phyloP scores from a whole-genome alignment of 2,888 invertebrate species.

The Herminia tarsipennalis region DNA sequence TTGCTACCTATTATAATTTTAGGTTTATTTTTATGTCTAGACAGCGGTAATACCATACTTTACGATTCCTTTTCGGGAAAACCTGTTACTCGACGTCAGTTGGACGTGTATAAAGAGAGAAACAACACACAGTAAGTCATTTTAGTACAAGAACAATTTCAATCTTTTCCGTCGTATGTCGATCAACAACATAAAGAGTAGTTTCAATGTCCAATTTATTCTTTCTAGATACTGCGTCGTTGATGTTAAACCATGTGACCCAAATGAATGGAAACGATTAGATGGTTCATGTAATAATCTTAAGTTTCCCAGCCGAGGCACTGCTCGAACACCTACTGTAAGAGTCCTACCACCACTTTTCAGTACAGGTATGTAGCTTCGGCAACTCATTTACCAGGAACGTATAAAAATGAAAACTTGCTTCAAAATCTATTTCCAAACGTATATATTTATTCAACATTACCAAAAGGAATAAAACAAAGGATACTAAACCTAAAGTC shows the following conservation, averaged over 20 bases:
- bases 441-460: too few species aligned
- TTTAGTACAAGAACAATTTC: not conserved
- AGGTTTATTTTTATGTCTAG: too few species aligned
- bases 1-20: too few species aligned
- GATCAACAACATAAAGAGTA: too few species aligned
- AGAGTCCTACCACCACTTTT: not conserved
- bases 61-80: conserved; percentile 11
- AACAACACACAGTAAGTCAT: conserved; percentile 13
- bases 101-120: conserved; percentile 6
- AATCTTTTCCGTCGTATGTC: too few species aligned
- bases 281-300: conserved; percentile 5
- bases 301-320: not conserved
- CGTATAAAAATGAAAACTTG: too few species aligned
- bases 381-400: too few species aligned
- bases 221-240: conserved; percentile 1
- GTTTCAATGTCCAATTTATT: not conserved
- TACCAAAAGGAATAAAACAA: too few species aligned
- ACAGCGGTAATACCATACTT: conserved; percentile 1
- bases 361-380: not conserved
- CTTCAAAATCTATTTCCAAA: too few species aligned
- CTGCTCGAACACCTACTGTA: not conserved
- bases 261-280: conserved; percentile 2
- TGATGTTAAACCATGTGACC: not conserved
- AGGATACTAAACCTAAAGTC: too few species aligned
- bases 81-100: not conserved